A percentile compares a stretch with the other conserved stretches of the same genome.
phyloP scores from a whole-genome alignment of 2,797 vertebrate species.

The Coreius guichenoti region DNA sequence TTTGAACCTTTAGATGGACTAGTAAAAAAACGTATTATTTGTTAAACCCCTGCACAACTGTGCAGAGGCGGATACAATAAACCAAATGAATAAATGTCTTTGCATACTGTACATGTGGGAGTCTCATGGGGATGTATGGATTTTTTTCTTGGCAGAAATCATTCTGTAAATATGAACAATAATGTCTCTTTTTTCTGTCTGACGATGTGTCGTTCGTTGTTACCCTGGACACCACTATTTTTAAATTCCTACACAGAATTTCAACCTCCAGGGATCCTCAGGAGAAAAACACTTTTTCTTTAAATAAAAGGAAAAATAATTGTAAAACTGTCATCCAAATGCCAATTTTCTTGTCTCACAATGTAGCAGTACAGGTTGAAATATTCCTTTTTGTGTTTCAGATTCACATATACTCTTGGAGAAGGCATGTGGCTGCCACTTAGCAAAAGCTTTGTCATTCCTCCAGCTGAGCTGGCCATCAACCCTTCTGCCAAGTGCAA shows the following conservation, averaged over 20 bases:
- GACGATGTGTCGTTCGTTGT: neutral
- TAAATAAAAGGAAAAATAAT: neutral
- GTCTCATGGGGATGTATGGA: neutral
- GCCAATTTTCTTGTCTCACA: slow-evolving; percentile 15
- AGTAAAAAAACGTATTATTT: slow-evolving; percentile 19
- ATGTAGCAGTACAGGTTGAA: neutral
- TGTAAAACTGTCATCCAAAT: slow-evolving; percentile 19
- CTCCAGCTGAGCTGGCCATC: slow-evolving; percentile 95
- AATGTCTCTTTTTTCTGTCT: neutral
- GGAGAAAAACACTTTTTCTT: neutral
- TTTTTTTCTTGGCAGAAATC: neutral
- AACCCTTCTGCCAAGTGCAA: slow-evolving; percentile 99
- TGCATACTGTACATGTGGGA: neutral
- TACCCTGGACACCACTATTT: neutral
- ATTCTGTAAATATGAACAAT: neutral
- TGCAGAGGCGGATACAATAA: neutral
- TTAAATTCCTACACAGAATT: neutral
- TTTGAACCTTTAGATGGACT: slow-evolving; percentile 12
- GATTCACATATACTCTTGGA: slow-evolving; percentile 96
- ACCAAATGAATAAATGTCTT: neutral
- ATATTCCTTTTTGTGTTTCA: slow-evolving; percentile 63
- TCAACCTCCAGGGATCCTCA: neutral
- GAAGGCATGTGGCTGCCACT: slow-evolving; percentile 98
- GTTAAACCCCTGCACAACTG: neutral
- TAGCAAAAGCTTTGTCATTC: slow-evolving; percentile 99